Conservation (phyloP, 2,888 invertebrate species). For the Acanthosepion esculentum region DNA sequence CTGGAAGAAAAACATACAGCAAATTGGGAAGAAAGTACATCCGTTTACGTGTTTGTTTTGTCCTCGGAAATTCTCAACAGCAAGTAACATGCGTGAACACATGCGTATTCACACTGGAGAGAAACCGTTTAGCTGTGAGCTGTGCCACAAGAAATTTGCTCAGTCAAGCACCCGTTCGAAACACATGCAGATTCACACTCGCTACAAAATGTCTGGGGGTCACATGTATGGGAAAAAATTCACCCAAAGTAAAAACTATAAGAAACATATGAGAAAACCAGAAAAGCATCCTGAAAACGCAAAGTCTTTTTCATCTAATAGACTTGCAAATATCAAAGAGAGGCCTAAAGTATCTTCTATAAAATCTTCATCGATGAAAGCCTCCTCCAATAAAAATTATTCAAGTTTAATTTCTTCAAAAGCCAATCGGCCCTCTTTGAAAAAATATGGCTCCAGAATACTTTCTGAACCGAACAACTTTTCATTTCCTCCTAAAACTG, state of each 20-base stretch:
- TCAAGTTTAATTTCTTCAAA: not conserved
- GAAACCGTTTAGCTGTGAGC: not conserved
- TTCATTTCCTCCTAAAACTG: not conserved
- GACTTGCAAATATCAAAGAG: not conserved
- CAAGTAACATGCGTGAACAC: conserved; percentile 41
- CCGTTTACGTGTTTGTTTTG: conserved; percentile 16
- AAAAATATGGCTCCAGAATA: not conserved
- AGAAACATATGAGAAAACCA: not conserved
- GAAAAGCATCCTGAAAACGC: not conserved
- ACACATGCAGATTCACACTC: not conserved
- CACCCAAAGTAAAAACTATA: not conserved
- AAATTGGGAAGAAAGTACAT: not conserved
- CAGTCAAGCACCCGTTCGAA: conserved; percentile 36
- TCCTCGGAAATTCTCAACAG: not conserved
- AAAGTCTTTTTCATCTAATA: not conserved
- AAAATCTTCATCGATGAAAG: not conserved
- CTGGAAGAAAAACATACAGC: not conserved
- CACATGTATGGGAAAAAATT: not conserved
- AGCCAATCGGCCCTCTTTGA: not conserved
- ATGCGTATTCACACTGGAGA: not conserved
- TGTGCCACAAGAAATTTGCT: conserved; percentile 36
- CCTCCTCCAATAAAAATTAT: not conserved
- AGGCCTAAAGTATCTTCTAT: not conserved
- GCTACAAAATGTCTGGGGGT: not conserved
- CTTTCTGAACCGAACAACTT: not conserved